Percentiles rank a stretch among this genome's conserved stretches.
Evolutionary conservation across 2,113 vertebrate genomes (phyloP).

Genomic region (Prionailurus bengalensis): DNA sequence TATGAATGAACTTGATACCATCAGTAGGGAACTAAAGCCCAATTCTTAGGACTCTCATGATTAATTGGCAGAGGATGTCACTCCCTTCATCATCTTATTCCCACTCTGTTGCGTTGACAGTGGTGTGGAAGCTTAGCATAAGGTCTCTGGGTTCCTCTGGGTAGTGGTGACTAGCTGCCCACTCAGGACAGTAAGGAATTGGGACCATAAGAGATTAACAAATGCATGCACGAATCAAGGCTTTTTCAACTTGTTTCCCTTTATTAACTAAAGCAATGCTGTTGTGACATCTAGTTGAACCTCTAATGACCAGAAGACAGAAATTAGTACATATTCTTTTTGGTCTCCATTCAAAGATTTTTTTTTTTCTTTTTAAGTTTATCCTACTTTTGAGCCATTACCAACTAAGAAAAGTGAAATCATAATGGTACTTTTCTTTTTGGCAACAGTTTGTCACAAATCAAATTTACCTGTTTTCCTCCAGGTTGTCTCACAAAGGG

Average conservation of each 20-base stretch:
- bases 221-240: neutral
- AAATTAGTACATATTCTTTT: constrained; percentile 1
- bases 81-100: constrained; percentile 62
- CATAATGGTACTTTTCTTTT: constrained; percentile 31
- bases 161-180: neutral
- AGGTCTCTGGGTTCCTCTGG: neutral
- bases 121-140: neutral
- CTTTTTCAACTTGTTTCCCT: neutral
- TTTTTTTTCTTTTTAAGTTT: constrained; percentile 34
- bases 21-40: neutral
- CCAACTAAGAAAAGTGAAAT: constrained; percentile 16
- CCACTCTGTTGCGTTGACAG: neutral
- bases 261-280: neutral
- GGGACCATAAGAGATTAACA: neutral
- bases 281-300: constrained; percentile 13
- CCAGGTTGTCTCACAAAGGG: neutral
- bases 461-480: constrained; percentile 51
- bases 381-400: constrained; percentile 5
- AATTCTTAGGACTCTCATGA: constrained; percentile 48
- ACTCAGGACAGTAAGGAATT: constrained; percentile 32
- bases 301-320: neutral
- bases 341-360: constrained; percentile 12
- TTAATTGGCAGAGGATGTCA: constrained; percentile 43
- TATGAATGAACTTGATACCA: neutral
- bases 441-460: neutral